These are phyloP conservation scores for Drosophila aldrichi DNA, from an alignment of 2,888 invertebrate genomes.

Conservation along the genomic window DNA sequence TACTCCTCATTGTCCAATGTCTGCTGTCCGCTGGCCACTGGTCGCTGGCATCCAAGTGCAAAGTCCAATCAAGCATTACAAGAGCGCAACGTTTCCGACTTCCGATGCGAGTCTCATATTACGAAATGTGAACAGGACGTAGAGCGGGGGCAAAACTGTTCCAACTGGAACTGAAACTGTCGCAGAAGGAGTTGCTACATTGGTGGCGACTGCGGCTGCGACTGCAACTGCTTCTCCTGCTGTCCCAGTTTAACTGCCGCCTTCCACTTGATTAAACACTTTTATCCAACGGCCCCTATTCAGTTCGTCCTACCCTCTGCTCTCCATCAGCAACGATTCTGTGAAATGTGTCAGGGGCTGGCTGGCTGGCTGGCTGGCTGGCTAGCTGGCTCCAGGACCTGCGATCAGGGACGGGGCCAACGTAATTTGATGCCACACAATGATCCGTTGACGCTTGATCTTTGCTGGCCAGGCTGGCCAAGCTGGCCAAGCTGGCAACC, in stretches of 20 bases:
- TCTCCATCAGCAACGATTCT: constrained; percentile 54
- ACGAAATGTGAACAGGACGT: constrained; percentile 64
- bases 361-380: constrained; percentile 14
- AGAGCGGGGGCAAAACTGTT: not conserved
- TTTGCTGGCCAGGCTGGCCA: constrained; percentile 41
- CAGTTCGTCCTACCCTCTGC: constrained; percentile 29
- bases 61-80: constrained; percentile 77
- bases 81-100: constrained; percentile 79
- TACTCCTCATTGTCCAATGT: not conserved
- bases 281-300: constrained; percentile 65
- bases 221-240: constrained; percentile 8
- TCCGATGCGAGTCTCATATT: constrained; percentile 80
- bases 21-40: not conserved
- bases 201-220: not conserved
- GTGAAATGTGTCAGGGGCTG: constrained; percentile 56
- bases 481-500: constrained; percentile 33
- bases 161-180: constrained; percentile 33
- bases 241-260: constrained; percentile 65
- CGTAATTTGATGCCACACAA: constrained; percentile 81
- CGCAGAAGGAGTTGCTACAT: constrained; percentile 14
- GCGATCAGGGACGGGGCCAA: constrained; percentile 3
- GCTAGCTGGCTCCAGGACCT: constrained; percentile 28
- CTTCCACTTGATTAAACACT: constrained; percentile 84
- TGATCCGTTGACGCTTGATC: constrained; percentile 81
- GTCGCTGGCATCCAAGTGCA: constrained; percentile 44